These are phyloP conservation scores for Menura novaehollandiae DNA, from an alignment of 2,113 vertebrate species.

Conservation along the genomic window DNA sequence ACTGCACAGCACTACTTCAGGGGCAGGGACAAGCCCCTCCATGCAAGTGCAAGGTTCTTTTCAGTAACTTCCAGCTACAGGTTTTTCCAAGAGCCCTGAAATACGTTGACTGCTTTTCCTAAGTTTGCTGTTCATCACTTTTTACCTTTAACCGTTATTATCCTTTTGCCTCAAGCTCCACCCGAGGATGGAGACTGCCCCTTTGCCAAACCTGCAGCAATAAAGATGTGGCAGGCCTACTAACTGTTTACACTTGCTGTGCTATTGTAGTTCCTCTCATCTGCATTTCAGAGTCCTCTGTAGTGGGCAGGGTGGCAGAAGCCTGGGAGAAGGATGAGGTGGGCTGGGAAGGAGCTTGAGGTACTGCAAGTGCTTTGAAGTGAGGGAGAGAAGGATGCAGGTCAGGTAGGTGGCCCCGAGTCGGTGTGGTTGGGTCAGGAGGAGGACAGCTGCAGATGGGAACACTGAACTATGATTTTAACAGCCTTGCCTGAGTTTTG, in stretches of 20 bases:
- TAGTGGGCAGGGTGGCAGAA: background rate
- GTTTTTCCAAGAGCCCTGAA: conserved; percentile 54
- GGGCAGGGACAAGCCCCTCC: background rate
- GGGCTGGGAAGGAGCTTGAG: background rate
- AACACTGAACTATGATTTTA: background rate
- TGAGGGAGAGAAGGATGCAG: background rate
- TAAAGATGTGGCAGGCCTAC: conserved; percentile 65
- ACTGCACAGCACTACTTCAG: conserved; percentile 50
- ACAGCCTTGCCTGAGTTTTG: background rate
- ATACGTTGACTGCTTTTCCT: conserved; percentile 50
- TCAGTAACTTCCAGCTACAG: conserved; percentile 49
- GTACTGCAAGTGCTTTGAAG: background rate
- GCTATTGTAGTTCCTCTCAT: conserved; percentile 10
- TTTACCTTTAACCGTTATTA: background rate
- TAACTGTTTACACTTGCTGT: conserved; percentile 5
- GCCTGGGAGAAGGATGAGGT: background rate
- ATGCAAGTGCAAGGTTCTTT: background rate
- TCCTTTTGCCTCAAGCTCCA: conserved; percentile 5
- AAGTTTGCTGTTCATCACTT: conserved; percentile 35
- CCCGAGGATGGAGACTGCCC: background rate
- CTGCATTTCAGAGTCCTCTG: background rate
- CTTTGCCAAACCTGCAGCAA: conserved; percentile 58
- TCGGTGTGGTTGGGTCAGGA: background rate
- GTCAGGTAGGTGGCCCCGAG: background rate
- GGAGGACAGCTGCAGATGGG: conserved; percentile 30